Conservation (phyloP, 2,113 vertebrate genomes). For the Orientallactaga bullata region DNA sequence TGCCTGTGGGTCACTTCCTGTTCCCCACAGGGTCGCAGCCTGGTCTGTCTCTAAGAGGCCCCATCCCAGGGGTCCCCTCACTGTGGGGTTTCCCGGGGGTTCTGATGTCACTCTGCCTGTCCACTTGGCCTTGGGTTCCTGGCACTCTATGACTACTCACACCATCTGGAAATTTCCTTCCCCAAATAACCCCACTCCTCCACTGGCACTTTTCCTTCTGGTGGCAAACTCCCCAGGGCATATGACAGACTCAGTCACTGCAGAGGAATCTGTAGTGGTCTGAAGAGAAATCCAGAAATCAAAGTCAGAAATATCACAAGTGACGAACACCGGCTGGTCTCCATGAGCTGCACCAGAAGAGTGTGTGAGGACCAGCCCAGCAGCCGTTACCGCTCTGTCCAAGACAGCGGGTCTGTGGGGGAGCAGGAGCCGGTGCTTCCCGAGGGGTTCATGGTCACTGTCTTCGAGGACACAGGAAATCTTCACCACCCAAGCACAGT, state of each 20-base stretch:
- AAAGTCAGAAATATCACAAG: background rate
- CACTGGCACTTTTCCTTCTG: fast-evolving
- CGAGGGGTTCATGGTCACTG: fast-evolving
- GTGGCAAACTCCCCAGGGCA: background rate
- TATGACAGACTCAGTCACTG: background rate
- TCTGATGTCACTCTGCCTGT: background rate
- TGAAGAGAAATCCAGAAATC: background rate
- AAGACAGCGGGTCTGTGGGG: too few species aligned
- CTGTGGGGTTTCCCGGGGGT: background rate
- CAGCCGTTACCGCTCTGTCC: background rate
- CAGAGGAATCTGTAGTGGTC: background rate
- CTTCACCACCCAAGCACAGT: background rate
- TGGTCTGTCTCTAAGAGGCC: background rate
- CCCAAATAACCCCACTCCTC: background rate
- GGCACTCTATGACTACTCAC: background rate
- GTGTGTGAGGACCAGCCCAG: background rate
- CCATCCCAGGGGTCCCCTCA: background rate
- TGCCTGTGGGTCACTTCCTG: too few species aligned
- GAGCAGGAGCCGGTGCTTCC: fast-evolving
- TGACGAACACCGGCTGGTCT: background rate
- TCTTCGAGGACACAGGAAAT: background rate
- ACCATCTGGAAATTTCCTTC: background rate
- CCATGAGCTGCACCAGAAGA: fast-evolving
- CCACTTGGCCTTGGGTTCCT: background rate
- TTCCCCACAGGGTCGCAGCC: too few species aligned